These are phyloP conservation scores for Catocala sponsa DNA, from an alignment of 2,888 invertebrate genomes.

Conservation along the genomic window DNA sequence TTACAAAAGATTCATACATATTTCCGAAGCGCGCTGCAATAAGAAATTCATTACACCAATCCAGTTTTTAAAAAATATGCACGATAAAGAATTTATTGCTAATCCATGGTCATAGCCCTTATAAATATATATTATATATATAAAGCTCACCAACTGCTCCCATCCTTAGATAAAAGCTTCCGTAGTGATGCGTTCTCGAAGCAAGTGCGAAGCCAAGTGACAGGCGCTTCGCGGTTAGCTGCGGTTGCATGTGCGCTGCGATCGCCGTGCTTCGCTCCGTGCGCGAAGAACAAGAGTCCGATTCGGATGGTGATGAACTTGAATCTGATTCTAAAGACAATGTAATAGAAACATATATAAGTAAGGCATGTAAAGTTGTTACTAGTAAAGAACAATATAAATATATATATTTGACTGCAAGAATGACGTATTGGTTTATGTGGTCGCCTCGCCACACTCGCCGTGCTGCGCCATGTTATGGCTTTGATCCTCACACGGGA, in stretches of 20 bases:
- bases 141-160: conserved; percentile 94
- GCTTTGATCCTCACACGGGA: too few species aligned
- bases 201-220: conserved; percentile 84
- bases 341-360: conserved; percentile 1
- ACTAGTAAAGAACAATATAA: too few species aligned
- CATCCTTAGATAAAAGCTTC: conserved; percentile 97
- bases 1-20: too few species aligned
- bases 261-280: conserved; percentile 88
- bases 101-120: too few species aligned
- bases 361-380: not conserved
- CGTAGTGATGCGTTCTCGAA: conserved; percentile 92
- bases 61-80: too few species aligned
- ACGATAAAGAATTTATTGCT: too few species aligned
- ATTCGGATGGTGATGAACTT: conserved; percentile 80
- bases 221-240: conserved; percentile 79
- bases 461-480: too few species aligned
- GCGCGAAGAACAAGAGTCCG: conserved; percentile 84
- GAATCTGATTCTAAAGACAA: conserved; percentile 71
- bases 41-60: too few species aligned
- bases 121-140: conserved; percentile 4
- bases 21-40: too few species aligned
- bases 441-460: too few species aligned
- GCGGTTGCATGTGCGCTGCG: conserved; percentile 72
- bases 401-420: too few species aligned
- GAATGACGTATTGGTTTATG: too few species aligned